These are phyloP conservation scores for Guaruba guarouba DNA, from an alignment of 2,113 vertebrate genomes.

Conservation along the genomic window DNA sequence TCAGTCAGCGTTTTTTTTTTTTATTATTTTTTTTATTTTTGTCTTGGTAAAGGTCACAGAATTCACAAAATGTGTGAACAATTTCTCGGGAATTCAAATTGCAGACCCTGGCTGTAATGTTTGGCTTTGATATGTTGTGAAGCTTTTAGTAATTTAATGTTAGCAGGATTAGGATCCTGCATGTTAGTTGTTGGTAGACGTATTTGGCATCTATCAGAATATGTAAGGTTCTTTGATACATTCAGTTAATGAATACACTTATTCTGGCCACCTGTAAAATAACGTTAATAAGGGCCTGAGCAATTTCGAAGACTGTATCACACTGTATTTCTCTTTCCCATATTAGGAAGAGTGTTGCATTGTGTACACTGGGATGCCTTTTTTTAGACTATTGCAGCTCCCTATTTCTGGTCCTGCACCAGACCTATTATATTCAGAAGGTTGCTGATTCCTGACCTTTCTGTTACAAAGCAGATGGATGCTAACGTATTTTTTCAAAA, in stretches of 20 bases:
- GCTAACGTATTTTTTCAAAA: background rate
- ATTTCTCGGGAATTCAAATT: background rate
- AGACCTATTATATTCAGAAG: background rate
- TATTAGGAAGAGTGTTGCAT: background rate
- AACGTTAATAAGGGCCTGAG: background rate
- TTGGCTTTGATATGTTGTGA: background rate
- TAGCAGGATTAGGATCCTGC: accelerated
- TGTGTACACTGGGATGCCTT: background rate
- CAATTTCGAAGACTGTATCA: background rate
- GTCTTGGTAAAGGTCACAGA: background rate
- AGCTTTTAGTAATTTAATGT: background rate
- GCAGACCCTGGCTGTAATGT: background rate
- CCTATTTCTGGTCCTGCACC: background rate
- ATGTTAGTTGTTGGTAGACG: background rate
- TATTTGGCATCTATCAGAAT: background rate
- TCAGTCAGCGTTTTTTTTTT: background rate
- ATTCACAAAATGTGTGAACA: background rate
- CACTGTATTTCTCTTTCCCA: background rate
- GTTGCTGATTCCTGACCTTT: background rate
- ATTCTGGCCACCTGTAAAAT: background rate
- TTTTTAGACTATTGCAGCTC: background rate
- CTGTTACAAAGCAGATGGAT: background rate
- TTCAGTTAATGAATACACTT: background rate
- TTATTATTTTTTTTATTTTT: background rate
- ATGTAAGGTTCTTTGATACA: background rate